These are phyloP conservation scores for Phyto melanocephala DNA, from an alignment of 2,888 invertebrate genomes.

Conservation along the genomic window DNA sequence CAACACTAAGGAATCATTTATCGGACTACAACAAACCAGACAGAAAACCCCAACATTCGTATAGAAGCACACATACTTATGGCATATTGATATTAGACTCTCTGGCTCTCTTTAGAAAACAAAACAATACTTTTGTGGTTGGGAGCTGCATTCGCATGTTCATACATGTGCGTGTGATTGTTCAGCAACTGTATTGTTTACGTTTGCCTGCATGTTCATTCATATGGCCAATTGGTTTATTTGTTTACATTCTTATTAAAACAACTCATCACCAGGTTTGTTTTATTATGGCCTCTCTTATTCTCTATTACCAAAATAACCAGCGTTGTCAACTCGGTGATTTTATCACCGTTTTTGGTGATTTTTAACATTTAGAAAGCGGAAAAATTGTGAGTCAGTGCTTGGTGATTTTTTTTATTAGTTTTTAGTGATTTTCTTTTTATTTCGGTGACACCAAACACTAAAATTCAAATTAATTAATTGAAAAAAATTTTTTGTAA, in stretches of 20 bases:
- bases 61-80: not conserved
- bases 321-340: too few relatives aligned
- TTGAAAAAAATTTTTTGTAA: too few relatives aligned
- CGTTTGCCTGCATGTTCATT: conserved; percentile 20
- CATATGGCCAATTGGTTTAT: conserved; percentile 26
- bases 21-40: not conserved
- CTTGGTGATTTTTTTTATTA: too few relatives aligned
- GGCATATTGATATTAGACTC: not conserved
- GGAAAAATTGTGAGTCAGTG: too few relatives aligned
- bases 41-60: conserved; percentile 6
- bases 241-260: conserved; percentile 21
- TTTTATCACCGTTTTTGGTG: too few relatives aligned
- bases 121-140: not conserved
- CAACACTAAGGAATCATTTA: conserved; percentile 46
- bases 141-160: conserved; percentile 16
- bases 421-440: too few relatives aligned
- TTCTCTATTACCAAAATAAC: not conserved
- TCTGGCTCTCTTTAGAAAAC: conserved; percentile 16
- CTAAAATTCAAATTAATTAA: too few relatives aligned
- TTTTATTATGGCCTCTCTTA: not conserved
- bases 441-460: too few relatives aligned
- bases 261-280: conserved; percentile 13
- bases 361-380: too few relatives aligned
- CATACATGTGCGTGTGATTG: not conserved
- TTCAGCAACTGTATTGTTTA: conserved; percentile 33